A percentile compares a stretch with the other conserved stretches of the same genome.
phyloP scores from a whole-genome alignment of 2,113 vertebrate genomes.

The Podarcis muralis region DNA sequence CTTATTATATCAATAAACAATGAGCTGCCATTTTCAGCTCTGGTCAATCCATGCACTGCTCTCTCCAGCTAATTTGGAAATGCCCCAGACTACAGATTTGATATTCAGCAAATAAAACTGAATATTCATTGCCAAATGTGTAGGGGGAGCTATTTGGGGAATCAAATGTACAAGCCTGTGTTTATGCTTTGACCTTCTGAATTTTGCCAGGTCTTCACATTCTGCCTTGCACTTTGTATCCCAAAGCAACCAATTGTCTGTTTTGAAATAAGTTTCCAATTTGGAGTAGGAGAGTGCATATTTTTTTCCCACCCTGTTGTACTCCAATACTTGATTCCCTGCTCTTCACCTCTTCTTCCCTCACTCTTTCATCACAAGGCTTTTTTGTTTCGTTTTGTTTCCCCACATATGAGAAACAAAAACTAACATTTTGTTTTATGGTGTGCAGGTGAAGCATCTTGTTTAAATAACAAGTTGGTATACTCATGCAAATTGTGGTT shows the following conservation, averaged over 20 bases:
- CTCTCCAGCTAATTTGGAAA: not conserved
- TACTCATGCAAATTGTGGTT: not conserved
- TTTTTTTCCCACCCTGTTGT: no score
- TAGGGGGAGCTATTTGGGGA: not conserved
- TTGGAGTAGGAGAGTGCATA: not conserved
- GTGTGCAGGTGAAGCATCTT: not conserved
- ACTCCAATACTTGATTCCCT: not conserved
- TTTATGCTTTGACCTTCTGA: not conserved
- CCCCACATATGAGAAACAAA: not conserved
- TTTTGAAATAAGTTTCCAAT: not conserved
- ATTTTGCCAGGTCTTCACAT: not conserved
- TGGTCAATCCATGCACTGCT: not conserved
- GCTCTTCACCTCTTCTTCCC: not conserved
- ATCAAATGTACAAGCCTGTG: not conserved
- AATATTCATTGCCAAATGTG: not conserved
- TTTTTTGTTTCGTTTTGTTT: not conserved
- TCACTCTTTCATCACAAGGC: not conserved
- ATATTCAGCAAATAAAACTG: not conserved
- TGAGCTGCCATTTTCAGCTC: rapidly evolving
- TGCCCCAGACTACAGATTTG: rapidly evolving
- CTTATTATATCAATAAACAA: not conserved
- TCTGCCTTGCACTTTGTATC: rapidly evolving
- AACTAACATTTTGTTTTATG: not conserved
- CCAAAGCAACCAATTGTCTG: not conserved
- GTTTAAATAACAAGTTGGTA: slow-evolving; percentile 1